These are phyloP conservation scores for Phalacrocorax brasilianus DNA, from an alignment of 2,113 vertebrate genomes.

Conservation along the genomic window DNA sequence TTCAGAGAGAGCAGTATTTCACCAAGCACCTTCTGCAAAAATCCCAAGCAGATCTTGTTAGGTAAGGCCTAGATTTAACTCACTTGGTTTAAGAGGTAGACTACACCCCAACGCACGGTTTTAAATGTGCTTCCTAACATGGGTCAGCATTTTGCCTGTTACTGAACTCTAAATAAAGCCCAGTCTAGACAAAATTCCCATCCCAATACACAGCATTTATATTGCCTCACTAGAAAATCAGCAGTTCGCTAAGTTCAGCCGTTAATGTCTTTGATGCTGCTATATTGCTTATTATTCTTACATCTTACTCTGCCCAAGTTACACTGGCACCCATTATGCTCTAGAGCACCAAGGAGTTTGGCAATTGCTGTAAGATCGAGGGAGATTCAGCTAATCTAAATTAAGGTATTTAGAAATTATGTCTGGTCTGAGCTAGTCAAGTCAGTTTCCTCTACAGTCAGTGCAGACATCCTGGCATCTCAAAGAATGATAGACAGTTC, in stretches of 20 bases:
- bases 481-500: not conserved
- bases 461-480: not conserved
- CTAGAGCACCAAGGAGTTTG: not conserved
- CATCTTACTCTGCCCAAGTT: not conserved
- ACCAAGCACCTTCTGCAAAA: not conserved
- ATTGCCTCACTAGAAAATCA: not conserved
- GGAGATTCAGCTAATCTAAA: not conserved
- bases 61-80: not conserved
- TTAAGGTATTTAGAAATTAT: not conserved
- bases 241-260: not conserved
- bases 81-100: not conserved
- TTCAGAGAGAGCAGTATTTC: not conserved
- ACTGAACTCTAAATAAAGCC: not conserved
- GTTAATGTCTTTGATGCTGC: not conserved
- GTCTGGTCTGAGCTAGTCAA: not conserved
- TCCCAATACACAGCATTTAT: not conserved
- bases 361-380: not conserved
- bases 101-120: not conserved
- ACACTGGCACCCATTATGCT: not conserved
- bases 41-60: not conserved
- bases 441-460: not conserved
- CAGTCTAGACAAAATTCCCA: not conserved
- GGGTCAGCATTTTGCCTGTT: not conserved
- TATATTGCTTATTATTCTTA: not conserved
- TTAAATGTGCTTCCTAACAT: not conserved